phyloP scores from a whole-genome alignment of 2,888 invertebrate genomes.

The Mythimna pallens region DNA sequence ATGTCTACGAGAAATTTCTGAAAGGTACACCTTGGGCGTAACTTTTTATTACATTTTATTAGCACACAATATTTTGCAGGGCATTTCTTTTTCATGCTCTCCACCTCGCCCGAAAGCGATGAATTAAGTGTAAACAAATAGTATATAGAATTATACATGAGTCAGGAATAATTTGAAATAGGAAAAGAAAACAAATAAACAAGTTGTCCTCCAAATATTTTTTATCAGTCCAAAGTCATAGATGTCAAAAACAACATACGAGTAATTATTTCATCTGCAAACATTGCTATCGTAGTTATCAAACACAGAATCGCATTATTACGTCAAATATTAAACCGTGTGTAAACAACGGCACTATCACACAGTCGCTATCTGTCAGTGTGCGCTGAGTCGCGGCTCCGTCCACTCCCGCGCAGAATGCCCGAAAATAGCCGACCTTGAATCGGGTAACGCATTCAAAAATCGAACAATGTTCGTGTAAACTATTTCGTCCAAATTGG shows the following conservation, averaged over 20 bases:
- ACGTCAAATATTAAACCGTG: slow-evolving; percentile 64
- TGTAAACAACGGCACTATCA: slow-evolving; percentile 60
- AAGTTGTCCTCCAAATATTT: neutral
- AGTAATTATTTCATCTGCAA: slow-evolving; percentile 33
- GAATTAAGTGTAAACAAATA: neutral
- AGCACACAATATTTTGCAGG: no score
- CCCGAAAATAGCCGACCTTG: slow-evolving; percentile 75
- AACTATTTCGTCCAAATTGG: slow-evolving; percentile 39
- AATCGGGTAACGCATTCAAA: slow-evolving; percentile 48
- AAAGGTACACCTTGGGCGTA: no score
- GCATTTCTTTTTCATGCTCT: neutral
- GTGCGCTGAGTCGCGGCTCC: slow-evolving; percentile 62
- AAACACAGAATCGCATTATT: slow-evolving; percentile 60
- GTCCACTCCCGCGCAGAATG: slow-evolving; percentile 79
- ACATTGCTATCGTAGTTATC: slow-evolving; percentile 39
- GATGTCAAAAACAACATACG: slow-evolving; percentile 14
- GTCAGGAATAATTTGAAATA: neutral
- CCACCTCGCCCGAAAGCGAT: neutral
- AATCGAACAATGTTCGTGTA: slow-evolving; percentile 21
- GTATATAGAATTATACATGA: neutral
- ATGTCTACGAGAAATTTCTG: no score
- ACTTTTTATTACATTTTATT: no score
- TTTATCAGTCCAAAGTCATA: neutral
- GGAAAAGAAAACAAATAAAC: neutral
- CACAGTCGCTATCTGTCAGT: slow-evolving; percentile 71